phyloP scores from a whole-genome alignment of 2,888 invertebrate species.

The Ophion ellenae region DNA sequence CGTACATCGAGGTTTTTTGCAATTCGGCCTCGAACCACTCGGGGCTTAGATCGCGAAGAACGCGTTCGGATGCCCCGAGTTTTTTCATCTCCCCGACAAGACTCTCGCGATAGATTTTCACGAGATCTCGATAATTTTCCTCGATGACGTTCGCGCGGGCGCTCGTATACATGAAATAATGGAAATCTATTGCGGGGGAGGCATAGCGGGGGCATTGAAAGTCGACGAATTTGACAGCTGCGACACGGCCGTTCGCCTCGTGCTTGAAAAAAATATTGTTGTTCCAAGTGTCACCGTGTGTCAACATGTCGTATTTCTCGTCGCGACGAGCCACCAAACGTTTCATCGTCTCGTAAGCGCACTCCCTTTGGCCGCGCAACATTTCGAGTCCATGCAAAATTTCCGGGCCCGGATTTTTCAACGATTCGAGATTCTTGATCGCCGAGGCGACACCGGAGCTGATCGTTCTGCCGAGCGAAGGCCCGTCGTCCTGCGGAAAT shows the following conservation, averaged over 20 bases:
- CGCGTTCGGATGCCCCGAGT: slow-evolving; percentile 49
- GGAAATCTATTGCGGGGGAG: slow-evolving; percentile 75
- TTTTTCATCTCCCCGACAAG: slow-evolving; percentile 65
- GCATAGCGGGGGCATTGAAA: slow-evolving; percentile 74
- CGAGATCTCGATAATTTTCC: slow-evolving; percentile 68
- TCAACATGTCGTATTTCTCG: slow-evolving; percentile 73
- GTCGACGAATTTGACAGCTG: slow-evolving; percentile 72
- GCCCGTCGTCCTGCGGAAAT: slow-evolving; percentile 68
- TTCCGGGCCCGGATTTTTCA: slow-evolving; percentile 62
- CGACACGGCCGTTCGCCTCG: slow-evolving; percentile 59
- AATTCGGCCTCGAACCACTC: slow-evolving; percentile 74
- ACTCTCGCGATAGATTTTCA: slow-evolving; percentile 68
- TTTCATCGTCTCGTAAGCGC: slow-evolving; percentile 59
- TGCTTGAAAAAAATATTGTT: slow-evolving; percentile 77
- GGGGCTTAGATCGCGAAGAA: slow-evolving; percentile 60
- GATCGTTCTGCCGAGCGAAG: slow-evolving; percentile 66
- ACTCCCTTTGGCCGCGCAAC: slow-evolving; percentile 50
- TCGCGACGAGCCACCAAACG: slow-evolving; percentile 55
- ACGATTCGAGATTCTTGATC: slow-evolving; percentile 65
- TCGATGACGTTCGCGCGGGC: slow-evolving; percentile 70
- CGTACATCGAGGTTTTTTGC: slow-evolving; percentile 70
- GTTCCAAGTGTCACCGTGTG: slow-evolving; percentile 77
- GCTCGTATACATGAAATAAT: slow-evolving; percentile 77
- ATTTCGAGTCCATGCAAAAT: slow-evolving; percentile 56
- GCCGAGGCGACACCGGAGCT: slow-evolving; percentile 63